phyloP scores from a whole-genome alignment of 2,888 invertebrate species.

The Halocaridina rubra region DNA sequence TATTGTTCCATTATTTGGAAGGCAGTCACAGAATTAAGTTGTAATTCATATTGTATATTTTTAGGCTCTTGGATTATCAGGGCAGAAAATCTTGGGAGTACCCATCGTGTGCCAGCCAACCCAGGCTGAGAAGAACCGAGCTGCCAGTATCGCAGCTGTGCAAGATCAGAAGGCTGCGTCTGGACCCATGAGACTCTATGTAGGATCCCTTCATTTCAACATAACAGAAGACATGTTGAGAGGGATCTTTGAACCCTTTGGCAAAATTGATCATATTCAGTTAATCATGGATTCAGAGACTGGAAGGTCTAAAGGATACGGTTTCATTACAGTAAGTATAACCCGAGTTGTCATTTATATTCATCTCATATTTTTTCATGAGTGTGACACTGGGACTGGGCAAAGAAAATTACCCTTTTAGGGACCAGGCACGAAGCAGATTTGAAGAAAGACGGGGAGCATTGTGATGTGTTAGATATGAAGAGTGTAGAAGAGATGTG shows the following conservation, averaged over 20 bases:
- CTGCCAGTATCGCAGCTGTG: conserved; percentile 52
- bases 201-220: conserved; percentile 97
- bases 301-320: conserved; percentile 95
- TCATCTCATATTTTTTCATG: too few species aligned
- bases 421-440: too few species aligned
- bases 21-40: too few species aligned
- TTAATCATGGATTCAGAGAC: conserved; percentile 95
- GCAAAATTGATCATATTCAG: conserved; percentile 95
- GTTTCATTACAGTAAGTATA: conserved; percentile 87
- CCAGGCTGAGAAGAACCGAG: conserved; percentile 71
- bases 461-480: too few species aligned
- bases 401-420: too few species aligned
- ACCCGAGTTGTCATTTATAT: too few species aligned
- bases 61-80: conserved; percentile 92
- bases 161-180: conserved; percentile 84
- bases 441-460: too few species aligned
- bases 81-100: conserved; percentile 93
- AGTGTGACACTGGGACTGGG: too few species aligned
- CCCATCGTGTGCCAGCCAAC: conserved; percentile 99
- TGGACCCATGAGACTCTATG: conserved; percentile 96
- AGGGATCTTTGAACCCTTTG: conserved; percentile 98
- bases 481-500: too few species aligned
- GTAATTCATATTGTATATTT: too few species aligned
- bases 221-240: conserved; percentile 98
- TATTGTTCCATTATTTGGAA: too few species aligned